Conservation (phyloP, 2,888 invertebrate species). For the Sarcophaga rosellei region DNA sequence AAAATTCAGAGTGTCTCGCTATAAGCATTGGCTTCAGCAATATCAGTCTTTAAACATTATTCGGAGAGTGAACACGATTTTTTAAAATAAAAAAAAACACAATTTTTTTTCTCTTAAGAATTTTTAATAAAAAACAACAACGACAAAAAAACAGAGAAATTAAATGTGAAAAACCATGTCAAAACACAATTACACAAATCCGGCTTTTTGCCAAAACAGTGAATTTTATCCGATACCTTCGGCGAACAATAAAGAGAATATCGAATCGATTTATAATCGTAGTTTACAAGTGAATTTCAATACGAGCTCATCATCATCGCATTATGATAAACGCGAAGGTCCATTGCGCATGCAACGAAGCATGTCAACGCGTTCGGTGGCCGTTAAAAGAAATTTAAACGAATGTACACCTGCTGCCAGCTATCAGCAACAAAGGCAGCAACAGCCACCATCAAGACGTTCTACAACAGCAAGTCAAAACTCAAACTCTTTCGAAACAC, state of each 20-base stretch:
- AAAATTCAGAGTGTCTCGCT: conserved; percentile 3
- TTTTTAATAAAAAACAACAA: conserved; percentile 5
- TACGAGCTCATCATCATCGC: conserved; percentile 55
- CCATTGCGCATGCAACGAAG: conserved; percentile 80
- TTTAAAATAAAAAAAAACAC: not conserved
- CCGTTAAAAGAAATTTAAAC: conserved; percentile 66
- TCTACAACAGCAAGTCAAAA: no score
- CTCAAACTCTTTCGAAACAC: conserved; percentile 66
- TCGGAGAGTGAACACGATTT: conserved; percentile 53
- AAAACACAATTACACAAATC: conserved; percentile 86
- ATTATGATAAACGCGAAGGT: conserved; percentile 76
- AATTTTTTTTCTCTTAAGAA: not conserved
- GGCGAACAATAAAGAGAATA: conserved; percentile 71
- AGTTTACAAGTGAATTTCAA: conserved; percentile 76
- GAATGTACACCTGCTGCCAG: conserved; percentile 69
- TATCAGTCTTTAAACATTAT: conserved; percentile 54
- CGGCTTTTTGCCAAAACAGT: conserved; percentile 90
- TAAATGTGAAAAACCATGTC: conserved; percentile 74
- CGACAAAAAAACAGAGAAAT: not conserved
- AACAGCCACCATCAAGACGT: conserved; percentile 31
- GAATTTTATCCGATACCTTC: conserved; percentile 83
- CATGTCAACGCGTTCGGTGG: conserved; percentile 81
- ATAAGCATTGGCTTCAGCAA: conserved; percentile 7
- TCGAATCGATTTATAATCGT: conserved; percentile 78
- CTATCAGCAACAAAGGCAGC: conserved; percentile 70